A percentile compares a stretch with the other conserved stretches of the same genome.
Evolutionary conservation across 2,888 invertebrate species (phyloP).

Genomic region (Caenorhabditis panamensis): DNA sequence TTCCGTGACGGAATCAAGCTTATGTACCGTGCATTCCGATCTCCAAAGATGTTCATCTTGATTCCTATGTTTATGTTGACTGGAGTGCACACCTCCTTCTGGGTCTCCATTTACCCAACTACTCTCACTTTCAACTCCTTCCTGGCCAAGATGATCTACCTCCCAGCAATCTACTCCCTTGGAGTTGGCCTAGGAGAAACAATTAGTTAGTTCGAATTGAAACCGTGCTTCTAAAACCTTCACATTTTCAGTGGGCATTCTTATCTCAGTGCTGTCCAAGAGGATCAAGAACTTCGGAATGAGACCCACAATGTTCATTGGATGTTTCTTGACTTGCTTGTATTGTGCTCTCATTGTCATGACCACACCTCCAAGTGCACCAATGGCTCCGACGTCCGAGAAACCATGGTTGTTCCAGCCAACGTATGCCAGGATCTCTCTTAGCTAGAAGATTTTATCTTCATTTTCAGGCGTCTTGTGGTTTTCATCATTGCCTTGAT

Average conservation of each 20-base stretch:
- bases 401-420: conserved; percentile 63
- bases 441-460: neutral
- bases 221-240: neutral
- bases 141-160: conserved; percentile 57
- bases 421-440: conserved; percentile 19
- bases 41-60: conserved; percentile 58
- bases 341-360: conserved; percentile 52
- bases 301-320: conserved; percentile 69
- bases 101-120: conserved; percentile 71
- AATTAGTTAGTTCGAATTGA: conserved; percentile 53
- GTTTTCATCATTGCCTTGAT: conserved; percentile 66
- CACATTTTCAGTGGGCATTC: conserved; percentile 64
- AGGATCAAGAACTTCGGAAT: conserved; percentile 67
- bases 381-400: conserved; percentile 58
- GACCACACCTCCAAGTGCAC: conserved; percentile 64
- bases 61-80: conserved; percentile 55
- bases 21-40: conserved; percentile 57
- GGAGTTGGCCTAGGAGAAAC: conserved; percentile 68
- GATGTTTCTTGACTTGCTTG: conserved; percentile 45
- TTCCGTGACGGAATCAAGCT: conserved; percentile 53
- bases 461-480: conserved; percentile 54
- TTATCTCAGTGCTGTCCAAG: conserved; percentile 63
- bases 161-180: conserved; percentile 68
- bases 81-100: conserved; percentile 64
- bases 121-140: conserved; percentile 67